Evolutionary conservation across 2,888 invertebrate genomes (phyloP).

Genomic region (Argyresthia goedartella): DNA sequence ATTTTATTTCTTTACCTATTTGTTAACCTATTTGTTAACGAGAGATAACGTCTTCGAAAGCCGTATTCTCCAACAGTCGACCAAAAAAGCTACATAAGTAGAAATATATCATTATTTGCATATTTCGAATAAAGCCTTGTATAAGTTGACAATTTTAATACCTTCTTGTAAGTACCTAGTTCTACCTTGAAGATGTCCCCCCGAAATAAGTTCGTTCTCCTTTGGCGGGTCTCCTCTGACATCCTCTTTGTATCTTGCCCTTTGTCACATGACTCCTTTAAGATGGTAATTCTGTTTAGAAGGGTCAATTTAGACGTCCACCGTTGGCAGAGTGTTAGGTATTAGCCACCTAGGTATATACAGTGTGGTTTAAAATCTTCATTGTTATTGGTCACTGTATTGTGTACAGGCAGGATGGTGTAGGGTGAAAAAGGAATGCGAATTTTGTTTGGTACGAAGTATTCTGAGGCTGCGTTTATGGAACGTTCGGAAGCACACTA

Average conservation of each 20-base stretch:
- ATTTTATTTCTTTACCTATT: too few species aligned
- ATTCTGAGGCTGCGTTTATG: too few species aligned
- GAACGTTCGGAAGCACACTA: neutral
- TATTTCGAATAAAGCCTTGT: neutral
- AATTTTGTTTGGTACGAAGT: neutral
- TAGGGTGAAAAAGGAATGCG: neutral
- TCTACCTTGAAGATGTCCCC: neutral
- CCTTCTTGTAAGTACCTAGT: too few species aligned
- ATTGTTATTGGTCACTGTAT: neutral
- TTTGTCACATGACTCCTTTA: slow-evolving; percentile 37
- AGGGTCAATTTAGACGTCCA: slow-evolving; percentile 16
- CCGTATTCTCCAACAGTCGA: too few species aligned
- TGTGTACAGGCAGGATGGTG: neutral
- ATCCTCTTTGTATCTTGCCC: slow-evolving; percentile 25
- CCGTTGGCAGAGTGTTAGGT: slow-evolving; percentile 3
- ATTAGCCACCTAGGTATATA: neutral
- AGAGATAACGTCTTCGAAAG: too few species aligned
- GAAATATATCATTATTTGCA: neutral
- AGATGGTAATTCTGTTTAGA: slow-evolving; percentile 44
- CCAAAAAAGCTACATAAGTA: neutral
- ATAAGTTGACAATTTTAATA: too few species aligned
- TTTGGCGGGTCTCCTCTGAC: slow-evolving; percentile 13
- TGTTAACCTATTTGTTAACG: too few species aligned
- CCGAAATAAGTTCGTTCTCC: neutral
- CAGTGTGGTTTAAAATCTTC: slow-evolving; percentile 3